These are phyloP conservation scores for Pachyseris speciosa DNA, from an alignment of 64 coral and sea anemone species.

Conservation along the genomic window DNA sequence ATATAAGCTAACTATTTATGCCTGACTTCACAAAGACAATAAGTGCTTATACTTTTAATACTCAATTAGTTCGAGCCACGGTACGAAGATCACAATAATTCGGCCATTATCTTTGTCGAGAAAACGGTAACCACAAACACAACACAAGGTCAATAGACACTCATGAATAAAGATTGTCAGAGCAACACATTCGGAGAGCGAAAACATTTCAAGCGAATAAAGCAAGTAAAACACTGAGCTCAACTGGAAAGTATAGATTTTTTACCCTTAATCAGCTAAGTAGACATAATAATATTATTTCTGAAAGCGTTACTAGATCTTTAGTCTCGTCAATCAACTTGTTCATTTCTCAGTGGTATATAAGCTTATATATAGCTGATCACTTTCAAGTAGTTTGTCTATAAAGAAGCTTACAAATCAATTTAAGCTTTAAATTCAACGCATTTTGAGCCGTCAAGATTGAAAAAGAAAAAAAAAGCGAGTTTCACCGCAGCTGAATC, in stretches of 20 bases:
- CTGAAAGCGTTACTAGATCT: background rate
- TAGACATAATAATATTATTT: background rate
- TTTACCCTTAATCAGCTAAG: too few relatives aligned
- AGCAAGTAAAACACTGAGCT: background rate
- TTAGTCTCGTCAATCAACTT: background rate
- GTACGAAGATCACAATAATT: background rate
- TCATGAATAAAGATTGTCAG: slow-evolving; percentile 28
- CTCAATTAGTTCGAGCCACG: slow-evolving; percentile 19
- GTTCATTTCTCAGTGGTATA: background rate
- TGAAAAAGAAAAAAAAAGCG: background rate
- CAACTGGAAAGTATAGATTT: too few relatives aligned
- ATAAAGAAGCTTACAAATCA: background rate
- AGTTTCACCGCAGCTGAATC: background rate
- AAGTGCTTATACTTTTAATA: background rate
- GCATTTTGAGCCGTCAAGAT: too few relatives aligned
- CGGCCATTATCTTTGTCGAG: background rate
- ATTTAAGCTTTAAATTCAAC: too few relatives aligned
- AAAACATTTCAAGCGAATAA: background rate
- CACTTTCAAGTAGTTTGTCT: too few relatives aligned
- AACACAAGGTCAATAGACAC: slow-evolving; percentile 13
- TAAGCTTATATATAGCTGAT: background rate
- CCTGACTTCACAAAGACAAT: background rate
- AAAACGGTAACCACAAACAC: background rate
- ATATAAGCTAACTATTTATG: background rate
- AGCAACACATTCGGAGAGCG: background rate